Percentiles rank a stretch among this genome's conserved stretches.
These are phyloP conservation scores for Orius insidiosus DNA, from an alignment of 1,140 invertebrate genomes.

Conservation along the genomic window DNA sequence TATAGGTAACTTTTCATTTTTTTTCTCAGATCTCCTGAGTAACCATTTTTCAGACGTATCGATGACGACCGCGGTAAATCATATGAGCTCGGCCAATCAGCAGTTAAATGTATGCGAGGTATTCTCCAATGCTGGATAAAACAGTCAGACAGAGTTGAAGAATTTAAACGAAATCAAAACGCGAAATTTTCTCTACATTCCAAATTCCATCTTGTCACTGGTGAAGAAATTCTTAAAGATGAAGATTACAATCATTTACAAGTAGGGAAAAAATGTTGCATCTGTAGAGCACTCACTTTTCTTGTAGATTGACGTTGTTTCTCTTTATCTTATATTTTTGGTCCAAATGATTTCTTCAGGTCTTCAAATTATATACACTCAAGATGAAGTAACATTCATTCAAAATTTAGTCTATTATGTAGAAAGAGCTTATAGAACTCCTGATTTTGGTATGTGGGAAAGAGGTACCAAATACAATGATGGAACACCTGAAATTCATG, in stretches of 20 bases:
- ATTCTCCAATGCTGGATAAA: conserved; percentile 95
- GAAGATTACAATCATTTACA: conserved; percentile 81
- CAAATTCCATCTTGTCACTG: conserved; percentile 86
- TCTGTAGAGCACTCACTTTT: conserved; percentile 1
- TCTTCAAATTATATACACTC: conserved; percentile 91
- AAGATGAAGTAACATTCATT: conserved; percentile 96
- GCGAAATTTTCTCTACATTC: conserved; percentile 81
- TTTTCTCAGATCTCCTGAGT: background rate
- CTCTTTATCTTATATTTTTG: conserved; percentile 83
- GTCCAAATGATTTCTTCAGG: conserved; percentile 97
- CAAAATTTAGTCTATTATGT: conserved; percentile 99
- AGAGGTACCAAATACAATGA: conserved; percentile 96
- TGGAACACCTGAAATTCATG: conserved; percentile 94
- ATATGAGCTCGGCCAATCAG: conserved; percentile 91
- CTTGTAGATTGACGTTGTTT: conserved; percentile 82
- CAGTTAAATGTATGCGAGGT: conserved; percentile 97
- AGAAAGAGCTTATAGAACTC: conserved; percentile 93
- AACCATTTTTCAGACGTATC: conserved; percentile 49
- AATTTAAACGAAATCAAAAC: conserved; percentile 88
- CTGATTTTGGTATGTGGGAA: conserved; percentile 99
- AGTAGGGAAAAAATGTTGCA: conserved; percentile 27
- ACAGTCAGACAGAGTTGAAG: conserved; percentile 76
- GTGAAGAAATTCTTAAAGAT: conserved; percentile 61
- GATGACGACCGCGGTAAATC: conserved; percentile 96
- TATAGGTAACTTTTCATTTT: conserved; percentile 48